phyloP scores from a whole-genome alignment of 2,113 vertebrate species.

The Notiomystis cincta region DNA sequence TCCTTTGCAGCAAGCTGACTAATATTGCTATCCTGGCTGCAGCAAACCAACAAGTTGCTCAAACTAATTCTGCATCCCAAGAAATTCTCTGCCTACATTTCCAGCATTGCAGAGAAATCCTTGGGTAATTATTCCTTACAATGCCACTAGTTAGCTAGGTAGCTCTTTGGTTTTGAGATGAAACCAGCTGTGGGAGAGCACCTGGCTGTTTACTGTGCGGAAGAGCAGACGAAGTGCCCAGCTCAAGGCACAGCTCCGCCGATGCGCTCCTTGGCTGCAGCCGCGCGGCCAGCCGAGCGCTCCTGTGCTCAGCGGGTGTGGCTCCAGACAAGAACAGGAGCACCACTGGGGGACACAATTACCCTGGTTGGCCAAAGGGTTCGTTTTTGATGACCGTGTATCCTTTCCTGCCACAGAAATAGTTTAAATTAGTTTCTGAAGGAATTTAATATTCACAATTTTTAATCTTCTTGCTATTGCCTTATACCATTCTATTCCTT shows the following conservation, averaged over 20 bases:
- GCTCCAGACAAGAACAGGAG: fast-evolving
- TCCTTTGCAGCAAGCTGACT: neutral
- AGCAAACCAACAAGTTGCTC: neutral
- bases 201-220: neutral
- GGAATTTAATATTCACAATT: neutral
- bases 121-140: neutral
- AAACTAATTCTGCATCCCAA: neutral
- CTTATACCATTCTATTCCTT: neutral
- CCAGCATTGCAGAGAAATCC: neutral
- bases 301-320: fast-evolving
- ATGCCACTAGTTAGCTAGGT: too few relatives aligned
- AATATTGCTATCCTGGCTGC: too few relatives aligned
- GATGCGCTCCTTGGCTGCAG: fast-evolving
- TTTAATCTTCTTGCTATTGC: neutral
- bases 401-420: neutral
- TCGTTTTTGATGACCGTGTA: fast-evolving
- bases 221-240: neutral
- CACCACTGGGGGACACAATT: neutral
- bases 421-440: neutral
- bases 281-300: fast-evolving
- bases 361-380: neutral
- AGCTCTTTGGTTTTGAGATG: neutral
- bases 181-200: neutral
- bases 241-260: fast-evolving
- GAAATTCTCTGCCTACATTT: neutral